Conservation (phyloP, 2,113 vertebrate species). For the Pongo abelii region DNA sequence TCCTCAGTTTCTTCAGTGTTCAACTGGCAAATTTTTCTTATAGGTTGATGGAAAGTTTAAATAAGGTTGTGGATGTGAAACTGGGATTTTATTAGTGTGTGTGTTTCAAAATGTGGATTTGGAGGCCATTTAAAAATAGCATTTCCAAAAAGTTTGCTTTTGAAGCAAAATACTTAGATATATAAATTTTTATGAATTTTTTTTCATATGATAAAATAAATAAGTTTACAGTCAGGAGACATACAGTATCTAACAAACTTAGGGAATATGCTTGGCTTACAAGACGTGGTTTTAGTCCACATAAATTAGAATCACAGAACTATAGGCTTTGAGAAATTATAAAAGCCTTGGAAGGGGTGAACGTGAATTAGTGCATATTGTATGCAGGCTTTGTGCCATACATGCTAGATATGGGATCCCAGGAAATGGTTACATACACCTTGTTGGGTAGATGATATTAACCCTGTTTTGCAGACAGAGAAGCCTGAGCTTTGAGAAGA, state of each 20-base stretch:
- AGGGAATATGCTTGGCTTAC: not conserved
- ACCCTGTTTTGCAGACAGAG: not conserved
- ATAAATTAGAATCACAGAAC: not conserved
- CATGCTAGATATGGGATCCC: not conserved
- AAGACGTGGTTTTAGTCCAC: not conserved
- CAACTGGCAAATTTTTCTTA: not conserved
- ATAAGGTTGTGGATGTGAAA: not conserved
- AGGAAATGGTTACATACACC: not conserved
- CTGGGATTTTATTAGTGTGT: not conserved
- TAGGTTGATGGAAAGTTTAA: not conserved
- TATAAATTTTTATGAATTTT: not conserved
- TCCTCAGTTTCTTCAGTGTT: not conserved
- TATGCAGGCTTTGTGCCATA: not conserved
- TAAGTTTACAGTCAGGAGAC: slow-evolving; percentile 4
- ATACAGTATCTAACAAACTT: not conserved
- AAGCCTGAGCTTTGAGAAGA: not conserved
- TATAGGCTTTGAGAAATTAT: not conserved
- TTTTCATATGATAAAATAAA: slow-evolving; percentile 9
- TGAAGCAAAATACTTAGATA: not conserved
- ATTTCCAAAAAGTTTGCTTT: slow-evolving; percentile 1
- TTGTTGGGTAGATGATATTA: not conserved
- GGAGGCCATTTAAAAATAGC: slow-evolving; percentile 1
- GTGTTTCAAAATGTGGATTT: not conserved
- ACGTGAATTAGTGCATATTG: not conserved
- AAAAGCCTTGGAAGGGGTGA: not conserved